These are phyloP conservation scores for Propithecus perrieri DNA, from an alignment of 2,797 vertebrate species.

Conservation along the genomic window DNA sequence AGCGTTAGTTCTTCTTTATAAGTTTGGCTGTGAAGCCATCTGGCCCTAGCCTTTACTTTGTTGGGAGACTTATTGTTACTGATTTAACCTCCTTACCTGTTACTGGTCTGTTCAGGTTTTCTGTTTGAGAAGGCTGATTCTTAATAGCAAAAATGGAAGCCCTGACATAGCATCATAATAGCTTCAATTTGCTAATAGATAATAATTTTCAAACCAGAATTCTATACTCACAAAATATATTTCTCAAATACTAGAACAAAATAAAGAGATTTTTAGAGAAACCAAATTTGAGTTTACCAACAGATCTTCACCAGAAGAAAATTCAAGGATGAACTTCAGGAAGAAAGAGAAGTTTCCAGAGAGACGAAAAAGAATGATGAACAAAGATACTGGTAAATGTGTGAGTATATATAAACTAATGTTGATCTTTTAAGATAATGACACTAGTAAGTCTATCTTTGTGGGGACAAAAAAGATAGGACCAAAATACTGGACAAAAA, in stretches of 20 bases:
- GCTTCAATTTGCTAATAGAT: not conserved
- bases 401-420: not conserved
- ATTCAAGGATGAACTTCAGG: not conserved
- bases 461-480: not conserved
- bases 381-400: not conserved
- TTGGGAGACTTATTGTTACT: not conserved
- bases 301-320: not conserved
- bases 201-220: not conserved
- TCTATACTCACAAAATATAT: not conserved
- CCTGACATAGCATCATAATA: not conserved
- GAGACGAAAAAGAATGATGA: not conserved
- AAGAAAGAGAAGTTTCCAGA: not conserved
- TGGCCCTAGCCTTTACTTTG: not conserved
- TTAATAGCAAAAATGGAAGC: not conserved
- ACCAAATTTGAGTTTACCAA: not conserved
- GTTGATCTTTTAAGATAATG: not conserved
- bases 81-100: not conserved
- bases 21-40: not conserved
- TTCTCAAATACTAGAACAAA: constrained; percentile 12
- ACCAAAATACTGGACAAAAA: not conserved
- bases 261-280: not conserved
- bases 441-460: not conserved
- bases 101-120: not conserved
- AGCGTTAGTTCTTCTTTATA: not conserved
- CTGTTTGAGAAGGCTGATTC: not conserved